Base-by-base conservation (phyloP, 2,797 vertebrate species). In the Premnoplex brunnescens region DNA sequence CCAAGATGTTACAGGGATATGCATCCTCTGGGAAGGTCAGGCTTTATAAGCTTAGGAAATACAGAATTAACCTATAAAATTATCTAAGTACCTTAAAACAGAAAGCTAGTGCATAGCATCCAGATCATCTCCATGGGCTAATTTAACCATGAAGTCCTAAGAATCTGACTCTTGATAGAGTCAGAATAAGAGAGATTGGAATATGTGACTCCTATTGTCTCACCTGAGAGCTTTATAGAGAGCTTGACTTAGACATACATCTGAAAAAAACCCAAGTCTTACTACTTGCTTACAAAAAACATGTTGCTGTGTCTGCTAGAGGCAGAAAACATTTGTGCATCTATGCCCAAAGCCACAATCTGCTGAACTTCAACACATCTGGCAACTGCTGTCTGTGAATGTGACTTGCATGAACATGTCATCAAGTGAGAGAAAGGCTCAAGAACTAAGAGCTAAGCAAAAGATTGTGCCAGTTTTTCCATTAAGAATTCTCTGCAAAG, bases 401-500 rank as follows among this genome's bases (percentile, higher is more conserved):
- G 63, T 36, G 17, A 85, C 52, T 92, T 74, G 39, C 54, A 59
- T 22, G 41, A 86, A 72, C 28, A 71, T 54, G 44, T 68, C 75
- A 94, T 62, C 48, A 74, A 92, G 43, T 27, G n/a, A 89, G 17
- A 80, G 44, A 34, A 12, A 16, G 19, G 20, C 10, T 28, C 59
- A 73, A 74, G 28, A 84, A 78, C 34, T 85, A 91, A 94, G 54
- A 95, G 63, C 82, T 56, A 88, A 79, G 62, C 49, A 79, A 28
- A 92, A 85, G 48, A 59, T 7, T 59, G 59, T 92, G 86, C 81
- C 84, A 82, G 67, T 63, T 91, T 78, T 93, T 82, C 74, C 81
- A 95, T 88, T 94, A 95, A 78, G 71, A 85, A 76, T 52, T 79
- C 62, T 81, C 71, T 73, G 67, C 43, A 73, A 85, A 71, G 23